Evolutionary conservation across 37 sponge, comb jelly and placozoan genomes (phyloP).

Genomic region (Axinella damicornis): DNA sequence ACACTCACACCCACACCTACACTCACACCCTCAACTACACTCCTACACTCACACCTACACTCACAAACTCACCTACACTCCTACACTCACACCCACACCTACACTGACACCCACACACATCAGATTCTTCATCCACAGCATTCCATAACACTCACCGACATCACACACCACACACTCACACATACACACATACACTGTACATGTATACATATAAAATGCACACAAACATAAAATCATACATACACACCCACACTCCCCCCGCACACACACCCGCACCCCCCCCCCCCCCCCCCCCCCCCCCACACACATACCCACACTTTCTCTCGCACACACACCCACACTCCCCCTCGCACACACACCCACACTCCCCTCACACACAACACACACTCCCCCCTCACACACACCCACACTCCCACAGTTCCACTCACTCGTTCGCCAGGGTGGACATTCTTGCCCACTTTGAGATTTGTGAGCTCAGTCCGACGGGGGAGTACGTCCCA

Average conservation of each 20-base stretch:
- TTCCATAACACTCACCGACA: no score
- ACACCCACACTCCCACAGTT: constrained; percentile 24
- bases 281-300: neutral
- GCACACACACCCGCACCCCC: neutral
- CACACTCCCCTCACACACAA: neutral
- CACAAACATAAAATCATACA: neutral
- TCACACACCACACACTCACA: neutral
- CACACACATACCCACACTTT: neutral
- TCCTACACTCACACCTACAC: no score
- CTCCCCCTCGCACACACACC: neutral
- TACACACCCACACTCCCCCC: no score
- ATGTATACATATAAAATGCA: neutral
- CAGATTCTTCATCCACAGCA: no score
- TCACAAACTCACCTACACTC: no score
- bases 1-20: no score
- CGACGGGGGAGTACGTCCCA: constrained; percentile 85
- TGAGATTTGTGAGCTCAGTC: constrained; percentile 92
- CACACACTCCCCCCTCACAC: neutral
- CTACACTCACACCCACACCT: no score
- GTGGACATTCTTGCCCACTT: constrained; percentile 80
- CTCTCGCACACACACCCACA: neutral
- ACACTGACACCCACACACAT: no score
- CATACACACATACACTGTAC: neutral
- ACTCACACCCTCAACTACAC: no score
- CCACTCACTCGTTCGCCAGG: constrained; percentile 70